These are phyloP conservation scores for Camelus bactrianus DNA, from an alignment of 2,113 vertebrate species.

Conservation along the genomic window DNA sequence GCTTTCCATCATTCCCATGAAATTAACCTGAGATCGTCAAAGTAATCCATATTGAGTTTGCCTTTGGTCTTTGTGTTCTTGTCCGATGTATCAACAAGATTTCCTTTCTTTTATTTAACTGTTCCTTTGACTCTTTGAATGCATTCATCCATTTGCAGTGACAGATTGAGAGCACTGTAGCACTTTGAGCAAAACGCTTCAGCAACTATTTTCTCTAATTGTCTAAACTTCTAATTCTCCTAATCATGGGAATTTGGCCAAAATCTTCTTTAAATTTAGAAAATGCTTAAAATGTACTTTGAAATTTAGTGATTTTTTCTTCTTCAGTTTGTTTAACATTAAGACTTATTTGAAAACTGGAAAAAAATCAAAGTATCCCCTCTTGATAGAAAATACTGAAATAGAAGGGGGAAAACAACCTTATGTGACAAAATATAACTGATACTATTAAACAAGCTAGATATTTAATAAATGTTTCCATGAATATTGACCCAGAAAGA, in stretches of 20 bases:
- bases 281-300: conserved; percentile 32
- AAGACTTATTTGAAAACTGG: neutral
- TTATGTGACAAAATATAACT: neutral
- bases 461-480: neutral
- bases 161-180: neutral
- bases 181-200: conserved; percentile 29
- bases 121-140: conserved; percentile 25
- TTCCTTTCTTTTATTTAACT: conserved; percentile 25
- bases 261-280: conserved; percentile 30
- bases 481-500: neutral
- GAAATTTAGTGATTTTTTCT: neutral
- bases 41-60: neutral
- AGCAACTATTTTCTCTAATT: conserved; percentile 40
- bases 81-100: neutral
- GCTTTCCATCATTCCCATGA: neutral
- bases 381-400: conserved; percentile 30
- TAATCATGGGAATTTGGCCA: conserved; percentile 20
- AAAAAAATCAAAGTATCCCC: neutral
- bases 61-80: neutral
- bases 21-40: neutral
- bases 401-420: neutral
- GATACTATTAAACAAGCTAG: neutral
- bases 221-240: neutral
- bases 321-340: neutral
- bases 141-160: neutral